A percentile compares a stretch with the other conserved stretches of the same genome.
These are phyloP conservation scores for Python bivittatus DNA, from an alignment of 2,113 vertebrate genomes.

Conservation along the genomic window DNA sequence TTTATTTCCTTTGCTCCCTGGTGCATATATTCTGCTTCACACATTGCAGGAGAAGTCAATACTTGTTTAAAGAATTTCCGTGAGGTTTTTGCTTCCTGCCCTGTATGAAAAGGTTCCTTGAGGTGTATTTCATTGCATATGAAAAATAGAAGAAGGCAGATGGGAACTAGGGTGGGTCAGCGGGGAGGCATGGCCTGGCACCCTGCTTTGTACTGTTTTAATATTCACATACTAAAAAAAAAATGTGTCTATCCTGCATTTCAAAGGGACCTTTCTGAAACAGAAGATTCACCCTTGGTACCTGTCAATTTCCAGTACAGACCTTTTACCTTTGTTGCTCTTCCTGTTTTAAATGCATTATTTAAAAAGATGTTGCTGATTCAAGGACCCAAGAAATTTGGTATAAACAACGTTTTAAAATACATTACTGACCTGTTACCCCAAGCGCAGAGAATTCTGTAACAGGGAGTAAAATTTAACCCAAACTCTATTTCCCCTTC, in stretches of 20 bases:
- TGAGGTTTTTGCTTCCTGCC: not conserved
- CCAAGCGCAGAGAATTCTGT: not conserved
- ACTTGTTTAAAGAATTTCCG: not conserved
- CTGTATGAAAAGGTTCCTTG: not conserved
- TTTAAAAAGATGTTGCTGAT: not conserved
- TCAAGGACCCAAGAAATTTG: not conserved
- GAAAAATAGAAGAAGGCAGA: not conserved
- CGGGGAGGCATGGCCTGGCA: not conserved
- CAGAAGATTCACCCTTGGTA: not conserved
- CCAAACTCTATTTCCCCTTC: no score
- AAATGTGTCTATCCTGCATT: not conserved
- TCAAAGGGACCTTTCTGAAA: not conserved
- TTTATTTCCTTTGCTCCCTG: not conserved
- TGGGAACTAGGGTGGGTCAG: not conserved
- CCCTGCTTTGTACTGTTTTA: not conserved
- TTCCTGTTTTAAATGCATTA: not conserved
- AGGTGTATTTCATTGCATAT: not conserved
- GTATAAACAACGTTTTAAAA: not conserved
- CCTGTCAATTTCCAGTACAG: not conserved
- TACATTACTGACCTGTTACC: not conserved
- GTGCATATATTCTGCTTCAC: not conserved
- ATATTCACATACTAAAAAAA: not conserved
- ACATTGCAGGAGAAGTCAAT: not conserved
- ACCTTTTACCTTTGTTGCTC: not conserved
- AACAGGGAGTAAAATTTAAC: not conserved